Percentiles rank a stretch among this genome's conserved stretches.
Evolutionary conservation across 2,888 invertebrate species (phyloP).

Genomic region (Cephus runcator): DNA sequence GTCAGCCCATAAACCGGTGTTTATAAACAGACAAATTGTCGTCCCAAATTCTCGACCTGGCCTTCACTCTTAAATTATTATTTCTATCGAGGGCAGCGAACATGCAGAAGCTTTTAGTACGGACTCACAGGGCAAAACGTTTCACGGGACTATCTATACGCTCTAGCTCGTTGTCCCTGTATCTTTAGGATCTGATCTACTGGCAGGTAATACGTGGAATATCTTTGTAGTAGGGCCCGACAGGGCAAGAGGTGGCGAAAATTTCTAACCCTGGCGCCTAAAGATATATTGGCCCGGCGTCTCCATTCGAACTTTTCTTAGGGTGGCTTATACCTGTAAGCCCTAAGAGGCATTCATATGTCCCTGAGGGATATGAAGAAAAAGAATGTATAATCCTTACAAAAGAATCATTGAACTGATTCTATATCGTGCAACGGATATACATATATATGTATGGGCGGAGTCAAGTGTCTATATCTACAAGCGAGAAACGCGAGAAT

Average conservation of each 20-base stretch:
- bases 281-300: constrained; percentile 53
- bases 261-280: constrained; percentile 53
- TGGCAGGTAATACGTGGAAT: constrained; percentile 39
- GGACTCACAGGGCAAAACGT: constrained; percentile 20
- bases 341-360: neutral
- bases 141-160: constrained; percentile 7
- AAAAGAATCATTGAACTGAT: neutral
- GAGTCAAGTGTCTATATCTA: neutral
- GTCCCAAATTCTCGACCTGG: neutral
- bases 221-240: constrained; percentile 31
- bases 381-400: neutral
- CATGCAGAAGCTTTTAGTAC: constrained; percentile 50
- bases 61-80: neutral
- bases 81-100: constrained; percentile 17
- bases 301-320: constrained; percentile 12
- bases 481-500: neutral
- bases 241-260: constrained; percentile 54
- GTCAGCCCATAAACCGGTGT: neutral
- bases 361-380: neutral
- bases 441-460: neutral
- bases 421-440: neutral
- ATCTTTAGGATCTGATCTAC: constrained; percentile 53
- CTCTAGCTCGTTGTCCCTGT: constrained; percentile 22
- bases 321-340: neutral
- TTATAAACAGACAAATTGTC: neutral